Conservation (phyloP, 2,113 vertebrate species). For the Petromus typicus region DNA sequence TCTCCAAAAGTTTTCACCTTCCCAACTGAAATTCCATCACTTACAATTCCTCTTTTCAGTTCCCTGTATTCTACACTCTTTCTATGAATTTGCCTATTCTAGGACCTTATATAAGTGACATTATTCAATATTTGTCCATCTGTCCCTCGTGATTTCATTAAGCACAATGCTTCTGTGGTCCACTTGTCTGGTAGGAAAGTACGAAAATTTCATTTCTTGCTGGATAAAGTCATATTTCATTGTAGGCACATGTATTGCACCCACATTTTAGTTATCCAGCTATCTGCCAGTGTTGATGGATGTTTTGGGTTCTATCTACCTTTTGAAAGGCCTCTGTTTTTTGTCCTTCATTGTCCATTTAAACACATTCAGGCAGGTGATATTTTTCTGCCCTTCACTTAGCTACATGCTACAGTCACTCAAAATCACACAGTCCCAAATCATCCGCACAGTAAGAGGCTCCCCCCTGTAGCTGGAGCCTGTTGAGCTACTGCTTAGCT, state of each 20-base stretch:
- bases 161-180: background rate
- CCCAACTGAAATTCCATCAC: background rate
- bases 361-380: background rate
- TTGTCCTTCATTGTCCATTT: background rate
- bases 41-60: background rate
- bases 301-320: background rate
- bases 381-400: background rate
- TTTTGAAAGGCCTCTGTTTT: background rate
- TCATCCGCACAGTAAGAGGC: background rate
- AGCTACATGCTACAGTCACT: background rate
- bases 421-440: background rate
- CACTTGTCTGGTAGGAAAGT: rapidly evolving
- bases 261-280: background rate
- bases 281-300: no score
- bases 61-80: background rate
- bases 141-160: background rate
- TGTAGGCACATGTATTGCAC: no score
- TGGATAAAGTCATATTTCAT: background rate
- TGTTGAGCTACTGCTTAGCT: no score
- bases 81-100: background rate
- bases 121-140: background rate
- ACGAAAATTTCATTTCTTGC: background rate
- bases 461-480: rapidly evolving
- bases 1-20: background rate
- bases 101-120: background rate